Percentiles rank a stretch among this genome's conserved stretches.
These are phyloP conservation scores for Aphrocallistes beatrix DNA, from an alignment of 37 sponge, comb jelly and placozoan species.

Conservation along the genomic window DNA sequence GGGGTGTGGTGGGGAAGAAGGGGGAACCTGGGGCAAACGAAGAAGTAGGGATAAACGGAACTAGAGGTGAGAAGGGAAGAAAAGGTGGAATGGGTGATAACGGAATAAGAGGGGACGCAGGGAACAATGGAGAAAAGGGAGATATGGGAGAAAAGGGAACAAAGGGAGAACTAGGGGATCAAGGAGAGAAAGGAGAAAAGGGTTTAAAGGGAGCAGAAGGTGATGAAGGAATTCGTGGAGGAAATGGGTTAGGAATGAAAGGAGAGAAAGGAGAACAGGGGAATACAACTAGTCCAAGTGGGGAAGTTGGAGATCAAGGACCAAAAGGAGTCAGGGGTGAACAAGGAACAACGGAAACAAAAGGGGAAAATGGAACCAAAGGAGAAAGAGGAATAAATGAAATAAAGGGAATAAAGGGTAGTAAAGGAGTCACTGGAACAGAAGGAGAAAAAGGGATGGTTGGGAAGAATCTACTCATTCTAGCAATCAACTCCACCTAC, in stretches of 20 bases:
- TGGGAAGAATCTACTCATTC: background rate
- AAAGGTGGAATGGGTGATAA: background rate
- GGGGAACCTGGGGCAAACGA: background rate
- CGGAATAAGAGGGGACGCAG: background rate
- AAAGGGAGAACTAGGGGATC: background rate
- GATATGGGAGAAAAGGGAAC: background rate
- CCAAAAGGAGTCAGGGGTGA: background rate
- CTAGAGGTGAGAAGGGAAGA: background rate
- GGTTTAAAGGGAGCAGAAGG: background rate
- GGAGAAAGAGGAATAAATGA: background rate
- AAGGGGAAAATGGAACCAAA: background rate
- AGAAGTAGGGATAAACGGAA: background rate
- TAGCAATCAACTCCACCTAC: background rate
- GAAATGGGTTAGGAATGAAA: background rate
- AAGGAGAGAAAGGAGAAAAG: background rate
- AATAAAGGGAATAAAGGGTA: background rate
- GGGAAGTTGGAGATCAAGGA: background rate
- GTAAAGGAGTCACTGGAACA: background rate
- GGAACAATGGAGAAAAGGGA: background rate
- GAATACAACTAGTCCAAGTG: no score
- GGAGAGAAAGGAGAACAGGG: background rate
- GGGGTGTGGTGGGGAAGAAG: background rate
- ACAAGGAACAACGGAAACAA: background rate
- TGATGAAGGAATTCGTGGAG: background rate
- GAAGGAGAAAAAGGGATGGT: background rate